Conservation (phyloP, 2,113 vertebrate species). For the Petromus typicus region DNA sequence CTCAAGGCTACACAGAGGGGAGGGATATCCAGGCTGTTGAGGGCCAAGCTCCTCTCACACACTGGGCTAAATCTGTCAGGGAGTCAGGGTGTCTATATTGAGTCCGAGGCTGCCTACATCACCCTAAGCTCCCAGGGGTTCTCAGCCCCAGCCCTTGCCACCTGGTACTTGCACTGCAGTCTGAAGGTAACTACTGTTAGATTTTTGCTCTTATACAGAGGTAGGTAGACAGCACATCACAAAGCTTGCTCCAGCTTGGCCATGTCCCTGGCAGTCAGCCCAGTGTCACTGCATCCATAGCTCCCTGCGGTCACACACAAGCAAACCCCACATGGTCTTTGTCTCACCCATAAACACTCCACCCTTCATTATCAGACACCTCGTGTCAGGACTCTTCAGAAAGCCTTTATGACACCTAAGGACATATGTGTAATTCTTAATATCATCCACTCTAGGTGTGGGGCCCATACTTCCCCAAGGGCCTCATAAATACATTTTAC, state of each 20-base stretch:
- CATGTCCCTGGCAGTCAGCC: background rate
- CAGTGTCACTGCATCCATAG: background rate
- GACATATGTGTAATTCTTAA: background rate
- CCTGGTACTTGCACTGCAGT: rapidly evolving
- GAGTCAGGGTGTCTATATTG: background rate
- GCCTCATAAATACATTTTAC: no score
- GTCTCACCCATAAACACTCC: background rate
- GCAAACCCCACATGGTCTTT: background rate
- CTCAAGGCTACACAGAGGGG: background rate
- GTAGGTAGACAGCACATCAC: background rate
- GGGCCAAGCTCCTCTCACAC: rapidly evolving
- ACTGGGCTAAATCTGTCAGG: background rate
- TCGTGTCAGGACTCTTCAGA: background rate
- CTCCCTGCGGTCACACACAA: background rate
- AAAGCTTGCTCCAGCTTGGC: background rate
- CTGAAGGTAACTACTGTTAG: background rate
- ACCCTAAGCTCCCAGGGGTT: background rate
- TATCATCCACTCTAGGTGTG: background rate
- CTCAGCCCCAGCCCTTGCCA: background rate
- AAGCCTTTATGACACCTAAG: background rate
- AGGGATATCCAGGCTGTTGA: rapidly evolving
- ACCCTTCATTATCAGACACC: background rate
- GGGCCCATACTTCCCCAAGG: background rate
- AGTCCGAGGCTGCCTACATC: background rate
- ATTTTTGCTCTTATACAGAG: background rate